Evolutionary conservation across 2,888 invertebrate genomes (phyloP).

Genomic region (Tinea trinotella): DNA sequence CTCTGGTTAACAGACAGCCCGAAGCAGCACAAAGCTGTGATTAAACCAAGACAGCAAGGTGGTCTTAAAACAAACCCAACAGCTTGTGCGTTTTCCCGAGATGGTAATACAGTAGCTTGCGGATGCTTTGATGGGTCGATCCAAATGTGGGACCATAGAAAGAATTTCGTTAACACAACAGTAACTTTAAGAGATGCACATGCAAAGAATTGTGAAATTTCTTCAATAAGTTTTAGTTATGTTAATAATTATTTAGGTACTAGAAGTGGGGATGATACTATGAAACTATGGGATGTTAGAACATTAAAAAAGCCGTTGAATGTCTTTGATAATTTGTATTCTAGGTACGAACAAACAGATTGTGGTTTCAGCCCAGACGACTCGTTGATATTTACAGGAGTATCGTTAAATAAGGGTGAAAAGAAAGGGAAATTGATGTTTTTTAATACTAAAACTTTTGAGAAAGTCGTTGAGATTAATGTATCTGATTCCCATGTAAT

Average conservation of each 20-base stretch:
- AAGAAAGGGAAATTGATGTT: slow-evolving; percentile 82
- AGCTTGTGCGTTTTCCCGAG: slow-evolving; percentile 85
- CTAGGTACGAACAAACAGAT: slow-evolving; percentile 87
- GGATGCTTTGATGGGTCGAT: slow-evolving; percentile 96
- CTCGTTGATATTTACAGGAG: slow-evolving; percentile 88
- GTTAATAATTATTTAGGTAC: slow-evolving; percentile 84
- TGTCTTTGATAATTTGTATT: slow-evolving; percentile 79
- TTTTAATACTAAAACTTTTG: slow-evolving; percentile 83
- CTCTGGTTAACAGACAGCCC: slow-evolving; percentile 90
- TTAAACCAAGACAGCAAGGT: slow-evolving; percentile 89
- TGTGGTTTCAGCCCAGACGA: slow-evolving; percentile 95
- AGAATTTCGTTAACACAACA: slow-evolving; percentile 90
- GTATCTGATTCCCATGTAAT: slow-evolving; percentile 88
- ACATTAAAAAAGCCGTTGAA: slow-evolving; percentile 85
- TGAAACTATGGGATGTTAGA: slow-evolving; percentile 96
- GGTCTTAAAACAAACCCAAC: slow-evolving; percentile 91
- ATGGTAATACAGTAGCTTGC: slow-evolving; percentile 90
- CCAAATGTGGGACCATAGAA: slow-evolving; percentile 97
- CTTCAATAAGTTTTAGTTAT: slow-evolving; percentile 90
- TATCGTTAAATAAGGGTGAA: slow-evolving; percentile 79
- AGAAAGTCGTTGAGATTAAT: slow-evolving; percentile 79
- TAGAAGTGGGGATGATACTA: slow-evolving; percentile 90
- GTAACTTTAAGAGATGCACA: slow-evolving; percentile 86
- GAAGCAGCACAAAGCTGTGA: slow-evolving; percentile 83
- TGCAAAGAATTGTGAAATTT: slow-evolving; percentile 83